A percentile compares a stretch with the other conserved stretches of the same genome.
Evolutionary conservation across 2,888 invertebrate genomes (phyloP).

Genomic region (Deilephila porcellus): DNA sequence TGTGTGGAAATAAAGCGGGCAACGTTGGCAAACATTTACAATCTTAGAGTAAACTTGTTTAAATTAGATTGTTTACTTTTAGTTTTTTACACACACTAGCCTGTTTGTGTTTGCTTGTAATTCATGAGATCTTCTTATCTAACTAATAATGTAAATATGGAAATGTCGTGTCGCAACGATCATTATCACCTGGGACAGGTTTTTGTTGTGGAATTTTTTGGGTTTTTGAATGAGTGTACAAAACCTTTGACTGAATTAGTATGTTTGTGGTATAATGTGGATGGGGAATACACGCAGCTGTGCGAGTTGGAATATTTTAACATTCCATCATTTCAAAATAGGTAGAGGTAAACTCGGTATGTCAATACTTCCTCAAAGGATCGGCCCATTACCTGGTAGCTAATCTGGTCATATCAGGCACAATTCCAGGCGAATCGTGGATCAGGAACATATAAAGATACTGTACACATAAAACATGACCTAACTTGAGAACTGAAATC

Average conservation of each 20-base stretch:
- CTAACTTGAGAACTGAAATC: no score
- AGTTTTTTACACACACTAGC: constrained; percentile 10
- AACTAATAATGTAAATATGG: background rate
- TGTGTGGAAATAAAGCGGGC: constrained; percentile 34
- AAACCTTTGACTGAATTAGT: background rate
- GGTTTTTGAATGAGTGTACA: background rate
- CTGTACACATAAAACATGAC: no score
- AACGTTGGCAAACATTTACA: constrained; percentile 21
- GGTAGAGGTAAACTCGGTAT: no score
- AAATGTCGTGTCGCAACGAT: constrained; percentile 1
- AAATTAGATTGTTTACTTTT: constrained; percentile 18
- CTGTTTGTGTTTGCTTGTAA: constrained; percentile 5
- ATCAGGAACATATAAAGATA: no score
- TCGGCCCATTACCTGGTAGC: no score
- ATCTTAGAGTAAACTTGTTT: constrained; percentile 24
- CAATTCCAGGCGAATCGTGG: no score
- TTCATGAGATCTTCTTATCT: constrained; percentile 18
- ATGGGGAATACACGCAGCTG: background rate
- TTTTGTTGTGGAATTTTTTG: constrained; percentile 1
- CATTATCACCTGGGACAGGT: background rate
- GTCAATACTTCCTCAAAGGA: no score
- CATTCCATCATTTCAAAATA: no score
- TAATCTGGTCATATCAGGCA: no score
- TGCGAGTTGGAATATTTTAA: background rate
- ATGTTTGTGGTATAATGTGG: background rate